Evolutionary conservation across 2,888 invertebrate genomes (phyloP).

Genomic region (Scaptomyza polygonia): DNA sequence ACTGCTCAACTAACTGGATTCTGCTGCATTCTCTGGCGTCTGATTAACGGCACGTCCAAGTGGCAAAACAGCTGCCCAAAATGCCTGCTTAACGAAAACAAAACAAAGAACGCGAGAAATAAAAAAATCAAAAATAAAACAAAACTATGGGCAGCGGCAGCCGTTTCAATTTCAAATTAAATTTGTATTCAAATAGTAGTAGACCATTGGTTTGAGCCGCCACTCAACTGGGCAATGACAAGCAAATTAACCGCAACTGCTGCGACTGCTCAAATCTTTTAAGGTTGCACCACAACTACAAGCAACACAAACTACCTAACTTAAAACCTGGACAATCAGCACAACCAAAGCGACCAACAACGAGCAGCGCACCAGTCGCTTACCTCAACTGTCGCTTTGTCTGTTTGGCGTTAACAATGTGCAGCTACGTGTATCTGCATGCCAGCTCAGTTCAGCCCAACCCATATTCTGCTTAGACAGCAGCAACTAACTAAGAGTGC

Average conservation of each 20-base stretch:
- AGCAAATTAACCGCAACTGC: conserved; percentile 79
- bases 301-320: conserved; percentile 20
- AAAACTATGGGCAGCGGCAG: conserved; percentile 37
- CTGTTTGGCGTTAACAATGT: conserved; percentile 52
- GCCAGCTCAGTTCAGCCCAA: conserved; percentile 46
- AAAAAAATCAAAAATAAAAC: neutral
- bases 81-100: conserved; percentile 51
- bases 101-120: conserved; percentile 2
- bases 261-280: conserved; percentile 46
- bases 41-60: conserved; percentile 75
- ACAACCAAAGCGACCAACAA: conserved; percentile 37
- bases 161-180: conserved; percentile 75
- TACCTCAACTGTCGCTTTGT: conserved; percentile 50
- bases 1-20: conserved; percentile 68
- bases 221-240: conserved; percentile 78
- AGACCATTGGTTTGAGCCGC: conserved; percentile 49
- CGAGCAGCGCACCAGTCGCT: conserved; percentile 5
- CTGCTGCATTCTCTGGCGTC: conserved; percentile 41
- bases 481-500: conserved; percentile 9
- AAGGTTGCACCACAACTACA: conserved; percentile 71
- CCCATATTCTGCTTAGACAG: conserved; percentile 69
- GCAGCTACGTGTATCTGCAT: conserved; percentile 16
- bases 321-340: conserved; percentile 56
- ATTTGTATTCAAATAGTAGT: conserved; percentile 78
- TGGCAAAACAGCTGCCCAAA: conserved; percentile 70